Conservation (phyloP, 2,797 vertebrate genomes). For the Chiloscyllium punctatum region DNA sequence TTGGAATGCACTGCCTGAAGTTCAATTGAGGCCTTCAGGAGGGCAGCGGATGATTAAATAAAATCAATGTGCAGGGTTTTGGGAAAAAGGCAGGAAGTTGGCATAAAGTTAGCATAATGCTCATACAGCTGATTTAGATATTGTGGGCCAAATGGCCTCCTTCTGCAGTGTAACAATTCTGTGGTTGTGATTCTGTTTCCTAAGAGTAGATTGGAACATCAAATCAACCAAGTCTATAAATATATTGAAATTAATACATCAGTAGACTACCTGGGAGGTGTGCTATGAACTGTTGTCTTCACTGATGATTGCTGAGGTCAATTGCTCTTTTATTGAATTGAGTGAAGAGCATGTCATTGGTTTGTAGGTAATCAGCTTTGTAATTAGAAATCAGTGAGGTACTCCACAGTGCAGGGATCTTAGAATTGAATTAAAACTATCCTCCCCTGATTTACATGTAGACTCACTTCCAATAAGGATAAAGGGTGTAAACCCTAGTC, state of each 20-base stretch:
- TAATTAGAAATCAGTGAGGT: not conserved
- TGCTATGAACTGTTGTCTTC: not conserved
- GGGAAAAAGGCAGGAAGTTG: no score
- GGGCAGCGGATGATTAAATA: no score
- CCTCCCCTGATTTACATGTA: no score
- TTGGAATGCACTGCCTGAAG: no score
- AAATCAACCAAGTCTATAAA: not conserved
- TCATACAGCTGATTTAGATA: no score
- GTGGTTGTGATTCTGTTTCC: not conserved
- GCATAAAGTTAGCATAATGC: no score
- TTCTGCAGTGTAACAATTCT: no score
- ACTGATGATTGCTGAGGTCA: slow-evolving; percentile 1
- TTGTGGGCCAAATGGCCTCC: no score
- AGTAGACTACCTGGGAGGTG: not conserved
- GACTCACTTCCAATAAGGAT: not conserved
- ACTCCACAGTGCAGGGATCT: not conserved
- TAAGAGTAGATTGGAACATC: not conserved
- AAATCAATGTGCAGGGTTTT: no score
- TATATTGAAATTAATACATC: not conserved
- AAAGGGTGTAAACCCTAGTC: not conserved
- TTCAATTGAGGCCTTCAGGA: no score
- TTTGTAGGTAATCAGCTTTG: not conserved
- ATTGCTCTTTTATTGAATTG: not conserved
- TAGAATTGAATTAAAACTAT: not conserved
- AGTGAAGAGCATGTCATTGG: not conserved